phyloP scores from a whole-genome alignment of 2,113 vertebrate species.

The Datnioides undecimradiatus region DNA sequence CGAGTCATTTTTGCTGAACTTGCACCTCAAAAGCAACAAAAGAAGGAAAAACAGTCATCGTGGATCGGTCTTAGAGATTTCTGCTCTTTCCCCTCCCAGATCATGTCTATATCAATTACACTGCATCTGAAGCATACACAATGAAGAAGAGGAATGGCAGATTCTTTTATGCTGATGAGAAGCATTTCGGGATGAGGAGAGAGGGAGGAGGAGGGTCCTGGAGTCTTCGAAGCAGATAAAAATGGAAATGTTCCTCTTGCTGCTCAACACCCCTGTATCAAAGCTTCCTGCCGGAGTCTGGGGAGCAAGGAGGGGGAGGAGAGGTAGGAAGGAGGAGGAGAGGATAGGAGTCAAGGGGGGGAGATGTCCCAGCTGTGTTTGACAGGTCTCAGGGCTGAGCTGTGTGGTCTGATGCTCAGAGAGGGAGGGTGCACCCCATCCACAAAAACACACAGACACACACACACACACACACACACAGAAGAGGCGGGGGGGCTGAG shows the following conservation, averaged over 20 bases:
- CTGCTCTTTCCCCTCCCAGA: slow-evolving; percentile 48
- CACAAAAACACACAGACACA: neutral
- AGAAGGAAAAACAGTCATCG: slow-evolving; percentile 52
- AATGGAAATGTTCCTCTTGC: slow-evolving; percentile 78
- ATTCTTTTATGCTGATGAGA: slow-evolving; percentile 79
- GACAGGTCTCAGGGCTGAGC: slow-evolving; percentile 81
- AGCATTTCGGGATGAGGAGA: slow-evolving; percentile 57
- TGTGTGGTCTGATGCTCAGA: slow-evolving; percentile 80
- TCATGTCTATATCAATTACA: slow-evolving; percentile 73
- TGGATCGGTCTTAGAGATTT: slow-evolving; percentile 56
- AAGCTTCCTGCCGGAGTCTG: slow-evolving; percentile 76
- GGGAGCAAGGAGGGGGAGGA: slow-evolving; percentile 67
- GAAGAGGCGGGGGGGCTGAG: neutral
- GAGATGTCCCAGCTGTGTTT: slow-evolving; percentile 84
- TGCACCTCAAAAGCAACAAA: slow-evolving; percentile 68
- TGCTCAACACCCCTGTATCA: slow-evolving; percentile 77
- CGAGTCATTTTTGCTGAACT: slow-evolving; percentile 69
- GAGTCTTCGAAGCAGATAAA: slow-evolving; percentile 78
- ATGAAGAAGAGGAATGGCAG: slow-evolving; percentile 60
- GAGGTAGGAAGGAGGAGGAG: slow-evolving; percentile 39
- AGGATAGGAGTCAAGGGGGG: slow-evolving; percentile 15
- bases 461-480: slow-evolving; percentile 20
- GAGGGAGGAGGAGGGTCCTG: slow-evolving; percentile 68
- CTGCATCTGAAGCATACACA: slow-evolving; percentile 53
- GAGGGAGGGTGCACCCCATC: slow-evolving; percentile 37